Evolutionary conservation across 2,797 vertebrate genomes (phyloP), one percentile per base, ranked within the genome.

Genomic region (Hylomyscus alleni): DNA sequence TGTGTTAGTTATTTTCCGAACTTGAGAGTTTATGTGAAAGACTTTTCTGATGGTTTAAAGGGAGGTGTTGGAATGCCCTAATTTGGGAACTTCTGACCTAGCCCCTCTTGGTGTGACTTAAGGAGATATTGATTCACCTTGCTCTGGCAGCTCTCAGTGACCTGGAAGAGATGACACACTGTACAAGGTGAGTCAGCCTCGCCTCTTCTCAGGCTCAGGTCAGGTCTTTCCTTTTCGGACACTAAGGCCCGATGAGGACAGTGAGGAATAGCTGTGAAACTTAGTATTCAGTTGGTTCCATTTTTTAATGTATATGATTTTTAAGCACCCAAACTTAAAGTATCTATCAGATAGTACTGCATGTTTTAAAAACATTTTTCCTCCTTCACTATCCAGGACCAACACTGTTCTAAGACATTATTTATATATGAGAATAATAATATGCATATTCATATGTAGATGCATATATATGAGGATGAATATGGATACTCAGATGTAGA

Each of bases 331-430:
- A 67, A 95, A 95, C 72, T 93, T 88, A 95, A 93, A 47, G n/a
- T 72, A 72, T 72, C 69, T 72, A 91, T 24, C 75, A 88, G 40
- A 24, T 83, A 13, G 93, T 44, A 60, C 89, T 95, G 96, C 95
- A 97, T 96, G 97, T 94, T 96, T 97, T 93, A 94, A 95, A 90
- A 95, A 85, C 58, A 92, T 93, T 92, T 93, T 94, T 84, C 54
- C 58, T 77, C 87, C 40, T 92, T 88, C 93, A 72, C 93, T 95
- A 84, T 60, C 90, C 96, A 96, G 81, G 84, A 97, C 93, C 89
- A 97, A 69, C 50, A 90, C 94, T 93, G 11, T 94, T 93, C 92
- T 95, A 96, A 96, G 91, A 76, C 77, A 73, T 54, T 85, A 94
- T 96, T 95, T 97, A 95, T 89, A 97, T 96, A 81, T 93, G 93